Conservation (phyloP, 2,888 invertebrate genomes). For the Rotaria magnacalcarata region DNA sequence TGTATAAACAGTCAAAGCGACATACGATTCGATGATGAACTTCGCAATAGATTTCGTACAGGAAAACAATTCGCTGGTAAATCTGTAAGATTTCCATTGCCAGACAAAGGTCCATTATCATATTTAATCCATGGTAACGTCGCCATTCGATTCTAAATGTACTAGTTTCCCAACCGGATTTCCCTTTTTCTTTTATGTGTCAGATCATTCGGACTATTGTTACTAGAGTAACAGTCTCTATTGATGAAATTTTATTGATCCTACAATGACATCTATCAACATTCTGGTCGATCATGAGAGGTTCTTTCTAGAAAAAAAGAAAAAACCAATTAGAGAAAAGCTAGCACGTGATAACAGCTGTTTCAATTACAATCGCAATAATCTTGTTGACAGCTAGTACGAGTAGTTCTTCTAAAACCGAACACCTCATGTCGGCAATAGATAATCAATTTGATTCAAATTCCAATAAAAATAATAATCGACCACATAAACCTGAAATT, state of each 20-base stretch:
- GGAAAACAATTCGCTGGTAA: slow-evolving; percentile 23
- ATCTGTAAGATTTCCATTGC: not conserved
- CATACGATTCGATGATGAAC: not conserved
- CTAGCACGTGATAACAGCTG: not conserved
- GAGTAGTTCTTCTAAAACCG: not conserved
- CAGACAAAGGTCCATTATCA: not conserved
- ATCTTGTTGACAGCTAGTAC: not conserved
- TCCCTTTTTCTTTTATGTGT: not conserved
- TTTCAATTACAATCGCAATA: not conserved
- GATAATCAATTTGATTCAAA: not conserved
- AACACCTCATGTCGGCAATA: not conserved
- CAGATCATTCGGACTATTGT: not conserved
- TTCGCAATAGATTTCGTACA: slow-evolving; percentile 17
- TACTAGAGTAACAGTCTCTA: not conserved
- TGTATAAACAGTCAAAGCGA: not conserved
- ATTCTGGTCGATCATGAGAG: not conserved
- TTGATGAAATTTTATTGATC: not conserved
- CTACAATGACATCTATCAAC: not conserved
- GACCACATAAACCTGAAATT: not conserved
- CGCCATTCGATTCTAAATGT: not conserved
- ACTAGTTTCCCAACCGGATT: not conserved
- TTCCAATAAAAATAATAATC: not conserved
- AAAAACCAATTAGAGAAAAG: not conserved
- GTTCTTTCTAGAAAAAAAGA: not conserved
- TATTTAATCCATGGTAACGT: slow-evolving; percentile 3